Percentiles rank a stretch among this genome's conserved stretches.
Conservation (phyloP, 2,113 vertebrate species). For the Calonectris borealis region DNA sequence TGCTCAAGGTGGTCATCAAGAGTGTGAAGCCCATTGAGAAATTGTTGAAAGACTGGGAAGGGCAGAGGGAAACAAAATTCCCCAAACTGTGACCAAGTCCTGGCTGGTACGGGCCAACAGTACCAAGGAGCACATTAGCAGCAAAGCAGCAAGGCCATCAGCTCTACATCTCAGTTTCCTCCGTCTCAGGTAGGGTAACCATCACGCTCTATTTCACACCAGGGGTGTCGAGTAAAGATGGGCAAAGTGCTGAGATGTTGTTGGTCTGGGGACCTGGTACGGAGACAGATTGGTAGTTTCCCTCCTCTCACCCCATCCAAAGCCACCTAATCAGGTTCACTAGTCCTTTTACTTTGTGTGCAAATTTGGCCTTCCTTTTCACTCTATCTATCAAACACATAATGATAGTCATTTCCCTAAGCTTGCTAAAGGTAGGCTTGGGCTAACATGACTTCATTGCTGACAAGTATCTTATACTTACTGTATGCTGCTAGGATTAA, state of each 20-base stretch:
- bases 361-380: background rate
- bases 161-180: background rate
- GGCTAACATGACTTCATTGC: background rate
- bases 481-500: constrained; percentile 15
- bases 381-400: background rate
- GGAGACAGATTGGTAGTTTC: background rate
- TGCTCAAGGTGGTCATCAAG: background rate
- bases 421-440: background rate
- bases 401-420: constrained; percentile 32
- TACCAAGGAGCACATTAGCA: background rate
- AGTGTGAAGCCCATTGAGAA: background rate
- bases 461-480: constrained; percentile 28
- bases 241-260: background rate
- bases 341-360: background rate
- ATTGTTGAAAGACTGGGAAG: background rate
- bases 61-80: background rate
- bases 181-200: background rate
- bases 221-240: accelerated
- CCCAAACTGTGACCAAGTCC: background rate
- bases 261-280: background rate
- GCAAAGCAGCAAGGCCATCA: background rate
- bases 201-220: background rate
- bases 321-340: background rate
- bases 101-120: background rate
- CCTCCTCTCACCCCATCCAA: background rate